These are phyloP conservation scores for Tetramorium parvispinum DNA, from an alignment of 1,140 invertebrate species.

Conservation along the genomic window DNA sequence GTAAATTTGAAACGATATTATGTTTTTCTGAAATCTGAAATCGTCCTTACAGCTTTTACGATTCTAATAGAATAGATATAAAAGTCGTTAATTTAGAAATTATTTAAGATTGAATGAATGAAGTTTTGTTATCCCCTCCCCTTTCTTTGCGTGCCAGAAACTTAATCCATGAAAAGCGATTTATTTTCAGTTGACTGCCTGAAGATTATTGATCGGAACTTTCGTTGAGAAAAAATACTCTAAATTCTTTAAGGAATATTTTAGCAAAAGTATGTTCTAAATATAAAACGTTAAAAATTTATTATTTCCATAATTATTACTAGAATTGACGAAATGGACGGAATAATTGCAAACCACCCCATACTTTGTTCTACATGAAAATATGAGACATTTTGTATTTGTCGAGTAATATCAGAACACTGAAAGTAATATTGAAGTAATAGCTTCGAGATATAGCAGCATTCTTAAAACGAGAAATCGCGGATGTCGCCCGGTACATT, in stretches of 20 bases:
- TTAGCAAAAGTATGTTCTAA: neutral
- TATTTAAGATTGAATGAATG: neutral
- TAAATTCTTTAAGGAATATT: neutral
- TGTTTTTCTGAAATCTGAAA: neutral
- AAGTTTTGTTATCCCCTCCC: neutral
- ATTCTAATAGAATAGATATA: neutral
- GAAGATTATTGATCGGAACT: neutral
- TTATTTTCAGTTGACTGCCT: neutral
- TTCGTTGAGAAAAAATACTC: neutral
- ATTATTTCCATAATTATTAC: neutral
- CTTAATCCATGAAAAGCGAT: neutral
- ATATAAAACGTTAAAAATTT: neutral
- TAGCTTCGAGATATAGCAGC: neutral
- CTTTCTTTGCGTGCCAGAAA: neutral
- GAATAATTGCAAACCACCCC: neutral
- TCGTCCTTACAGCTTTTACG: neutral
- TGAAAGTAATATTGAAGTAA: slow-evolving; percentile 9
- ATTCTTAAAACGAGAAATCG: slow-evolving; percentile 34
- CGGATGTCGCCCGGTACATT: slow-evolving; percentile 9
- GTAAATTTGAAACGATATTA: neutral
- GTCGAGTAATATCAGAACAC: neutral
- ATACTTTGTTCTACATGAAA: neutral
- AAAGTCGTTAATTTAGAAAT: neutral
- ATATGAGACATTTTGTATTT: neutral
- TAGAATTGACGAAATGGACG: neutral